Conservation (phyloP, 2,797 vertebrate species). For the Eutrigla gurnardus region DNA sequence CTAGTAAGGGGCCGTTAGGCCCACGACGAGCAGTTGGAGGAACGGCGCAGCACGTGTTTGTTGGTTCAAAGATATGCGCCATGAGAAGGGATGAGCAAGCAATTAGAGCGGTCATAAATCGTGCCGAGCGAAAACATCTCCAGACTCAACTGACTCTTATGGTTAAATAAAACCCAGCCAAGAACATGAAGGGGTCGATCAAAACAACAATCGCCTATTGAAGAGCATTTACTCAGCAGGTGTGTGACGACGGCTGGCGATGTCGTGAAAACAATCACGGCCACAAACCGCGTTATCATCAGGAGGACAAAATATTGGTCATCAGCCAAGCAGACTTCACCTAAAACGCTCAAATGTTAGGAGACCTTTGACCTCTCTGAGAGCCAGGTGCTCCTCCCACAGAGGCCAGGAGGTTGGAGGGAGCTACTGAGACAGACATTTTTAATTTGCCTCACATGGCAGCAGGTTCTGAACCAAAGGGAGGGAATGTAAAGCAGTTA, state of each 20-base stretch:
- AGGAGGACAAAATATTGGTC: slow-evolving; percentile 10
- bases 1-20: slow-evolving; percentile 60
- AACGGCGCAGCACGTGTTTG: slow-evolving; percentile 68
- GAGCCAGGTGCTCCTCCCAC: slow-evolving; percentile 5
- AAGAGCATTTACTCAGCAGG: slow-evolving; percentile 9
- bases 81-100: slow-evolving; percentile 36
- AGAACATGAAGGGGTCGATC: slow-evolving; percentile 12
- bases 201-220: slow-evolving; percentile 14
- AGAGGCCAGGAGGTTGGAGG: background rate
- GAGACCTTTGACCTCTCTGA: slow-evolving; percentile 25
- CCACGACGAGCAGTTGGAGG: slow-evolving; percentile 50
- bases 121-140: slow-evolving; percentile 48
- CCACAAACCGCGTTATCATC: background rate
- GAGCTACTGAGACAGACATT: background rate
- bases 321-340: background rate
- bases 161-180: slow-evolving; percentile 55
- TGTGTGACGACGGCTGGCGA: background rate
- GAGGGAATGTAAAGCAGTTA: background rate
- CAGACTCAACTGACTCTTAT: slow-evolving; percentile 31
- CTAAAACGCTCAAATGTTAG: background rate
- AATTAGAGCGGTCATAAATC: slow-evolving; percentile 72
- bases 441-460: background rate
- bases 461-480: background rate
- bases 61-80: slow-evolving; percentile 58
- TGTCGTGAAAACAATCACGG: background rate